These are phyloP conservation scores for Otolemur crassicaudatus DNA, from an alignment of 2,797 vertebrate genomes.

Conservation along the genomic window DNA sequence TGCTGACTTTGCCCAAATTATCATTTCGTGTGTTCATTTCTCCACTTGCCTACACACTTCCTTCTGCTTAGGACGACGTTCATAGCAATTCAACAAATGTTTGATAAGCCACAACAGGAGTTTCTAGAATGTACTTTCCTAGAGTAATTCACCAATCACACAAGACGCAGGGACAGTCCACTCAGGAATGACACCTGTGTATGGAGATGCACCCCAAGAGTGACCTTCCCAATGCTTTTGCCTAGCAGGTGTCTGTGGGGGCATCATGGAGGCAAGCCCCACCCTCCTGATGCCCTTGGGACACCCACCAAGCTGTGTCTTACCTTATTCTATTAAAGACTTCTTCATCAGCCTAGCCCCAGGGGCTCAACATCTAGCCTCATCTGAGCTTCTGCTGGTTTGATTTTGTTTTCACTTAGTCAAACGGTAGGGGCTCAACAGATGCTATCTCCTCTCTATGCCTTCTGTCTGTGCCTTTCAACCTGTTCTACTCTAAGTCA, in stretches of 20 bases:
- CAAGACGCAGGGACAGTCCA: background rate
- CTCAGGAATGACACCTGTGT: background rate
- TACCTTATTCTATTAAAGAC: background rate
- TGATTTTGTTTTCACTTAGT: background rate
- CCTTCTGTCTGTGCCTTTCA: background rate
- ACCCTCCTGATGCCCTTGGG: background rate
- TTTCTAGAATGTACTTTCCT: background rate
- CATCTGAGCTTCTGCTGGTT: background rate
- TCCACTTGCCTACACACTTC: background rate
- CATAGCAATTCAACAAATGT: background rate
- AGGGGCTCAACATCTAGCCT: background rate
- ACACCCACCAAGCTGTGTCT: background rate
- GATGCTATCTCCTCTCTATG: fast-evolving
- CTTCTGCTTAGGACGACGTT: background rate
- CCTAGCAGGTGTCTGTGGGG: background rate
- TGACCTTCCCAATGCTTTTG: background rate
- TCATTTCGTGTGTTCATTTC: background rate
- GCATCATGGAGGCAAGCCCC: background rate
- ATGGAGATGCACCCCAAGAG: background rate
- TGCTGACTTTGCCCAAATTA: background rate
- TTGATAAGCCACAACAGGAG: background rate
- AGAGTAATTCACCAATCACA: background rate
- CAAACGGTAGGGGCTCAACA: fast-evolving
- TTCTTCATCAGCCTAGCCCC: background rate
- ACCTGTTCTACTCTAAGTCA: background rate